Evolutionary conservation across 2,797 vertebrate species (phyloP), one percentile per base, ranked within the genome.

Genomic region (Sebastes minor): DNA sequence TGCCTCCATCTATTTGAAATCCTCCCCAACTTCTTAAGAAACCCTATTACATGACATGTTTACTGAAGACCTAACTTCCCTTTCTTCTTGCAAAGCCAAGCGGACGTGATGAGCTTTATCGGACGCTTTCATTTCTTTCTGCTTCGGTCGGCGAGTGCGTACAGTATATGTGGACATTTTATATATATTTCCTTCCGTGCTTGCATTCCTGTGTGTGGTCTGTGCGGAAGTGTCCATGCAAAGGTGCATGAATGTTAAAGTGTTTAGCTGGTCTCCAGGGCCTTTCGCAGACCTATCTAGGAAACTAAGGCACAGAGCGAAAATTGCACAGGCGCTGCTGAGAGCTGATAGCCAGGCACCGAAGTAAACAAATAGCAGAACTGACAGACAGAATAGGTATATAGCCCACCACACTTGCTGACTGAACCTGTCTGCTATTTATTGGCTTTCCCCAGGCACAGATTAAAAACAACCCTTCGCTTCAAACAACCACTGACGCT

Each of bases 361-460:
- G 10, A 76, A 64, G 65, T 76, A 85, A 88, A 82, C 65, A 83
- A 84, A 80, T 67, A 71, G n/a, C 49, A 79, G 18, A 74, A 63
- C 67, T 71, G 71, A 84, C 80, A 56, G 68, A 60, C 49, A 81
- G 73, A 85, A 61, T 22, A 71, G 49, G 67, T 80, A 74, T 70
- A 83, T 62, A 65, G 61, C 32, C 8, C 32, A 59, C 60, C 59
- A 56, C 66, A 55, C 35, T 63, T 27, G 22, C 61, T 57, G 61
- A 72, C 69, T 56, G 59, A 64, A 66, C 66, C 22, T 42, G 9
- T 32, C 70, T 69, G 32, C 56, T 61, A 5, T 25, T 10, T 49
- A 68, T 28, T 78, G 53, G 23, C 72, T 87, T 74, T 33, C 69
- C 56, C 25, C 71, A 16, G 46, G 55, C 53, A 25, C 25, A 79